phyloP scores from a whole-genome alignment of 2,888 invertebrate species.

The Iphiclides podalirius region DNA sequence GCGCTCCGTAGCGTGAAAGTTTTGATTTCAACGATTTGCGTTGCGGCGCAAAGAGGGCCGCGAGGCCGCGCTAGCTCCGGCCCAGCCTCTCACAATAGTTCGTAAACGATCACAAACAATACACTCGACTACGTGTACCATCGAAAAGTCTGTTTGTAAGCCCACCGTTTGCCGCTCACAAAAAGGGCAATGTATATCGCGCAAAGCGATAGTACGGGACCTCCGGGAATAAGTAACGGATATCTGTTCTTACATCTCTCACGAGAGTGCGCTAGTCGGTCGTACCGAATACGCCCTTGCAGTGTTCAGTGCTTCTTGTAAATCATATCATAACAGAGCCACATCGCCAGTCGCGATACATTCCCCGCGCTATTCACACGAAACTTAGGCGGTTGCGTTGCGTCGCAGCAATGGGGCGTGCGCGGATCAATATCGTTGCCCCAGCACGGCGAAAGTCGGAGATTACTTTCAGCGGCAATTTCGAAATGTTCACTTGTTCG shows the following conservation, averaged over 20 bases:
- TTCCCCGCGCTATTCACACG: slow-evolving; percentile 47
- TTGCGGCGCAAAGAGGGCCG: slow-evolving; percentile 74
- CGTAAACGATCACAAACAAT: slow-evolving; percentile 5
- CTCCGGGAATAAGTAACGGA: slow-evolving; percentile 47
- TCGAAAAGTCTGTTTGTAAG: slow-evolving; percentile 28
- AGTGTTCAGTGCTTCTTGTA: slow-evolving; percentile 60
- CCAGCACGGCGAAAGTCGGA: slow-evolving; percentile 39
- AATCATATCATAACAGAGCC: slow-evolving; percentile 54
- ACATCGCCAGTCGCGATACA: slow-evolving; percentile 52
- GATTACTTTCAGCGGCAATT: slow-evolving; percentile 62
- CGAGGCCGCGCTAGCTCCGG: slow-evolving; percentile 70
- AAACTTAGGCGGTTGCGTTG: slow-evolving; percentile 30
- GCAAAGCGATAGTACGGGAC: slow-evolving; percentile 9
- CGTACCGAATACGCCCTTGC: slow-evolving; percentile 68
- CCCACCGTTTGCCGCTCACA: background rate
- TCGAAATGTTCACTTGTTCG: slow-evolving; percentile 37
- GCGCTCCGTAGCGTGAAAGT: slow-evolving; percentile 80
- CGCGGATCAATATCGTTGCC: slow-evolving; percentile 63
- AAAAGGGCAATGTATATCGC: slow-evolving; percentile 44
- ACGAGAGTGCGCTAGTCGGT: slow-evolving; percentile 77
- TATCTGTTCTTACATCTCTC: slow-evolving; percentile 75
- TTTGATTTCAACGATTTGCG: slow-evolving; percentile 80
- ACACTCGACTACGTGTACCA: slow-evolving; percentile 32
- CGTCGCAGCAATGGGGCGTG: slow-evolving; percentile 61
- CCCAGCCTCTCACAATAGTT: slow-evolving; percentile 52